Evolutionary conservation across 2,113 vertebrate species (phyloP), one percentile per base, ranked within the genome.

Genomic region (human (Homo sapiens)): DNA sequence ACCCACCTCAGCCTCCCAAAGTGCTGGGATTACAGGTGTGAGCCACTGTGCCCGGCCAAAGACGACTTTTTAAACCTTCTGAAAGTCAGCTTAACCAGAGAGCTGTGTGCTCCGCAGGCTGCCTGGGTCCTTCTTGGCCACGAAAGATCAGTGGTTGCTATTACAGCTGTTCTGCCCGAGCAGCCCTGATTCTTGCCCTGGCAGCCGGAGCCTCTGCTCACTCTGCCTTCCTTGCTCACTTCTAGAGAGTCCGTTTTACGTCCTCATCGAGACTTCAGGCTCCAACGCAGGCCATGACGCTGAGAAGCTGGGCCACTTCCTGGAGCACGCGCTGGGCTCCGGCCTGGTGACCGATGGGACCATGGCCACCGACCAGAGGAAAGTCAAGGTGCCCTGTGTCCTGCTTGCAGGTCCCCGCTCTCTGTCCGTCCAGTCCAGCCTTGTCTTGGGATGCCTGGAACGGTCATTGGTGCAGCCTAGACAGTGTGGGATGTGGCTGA

Each of bases 231-330:
- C 55, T 90, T 43, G 35, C 35, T 96, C 3, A 18, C 92, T 97
- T 98, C 89, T 98, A 99, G 99, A 98, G 55, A 99, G 99, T 75
- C 99, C 99, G 0, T 99, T 99, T 97, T 99, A 99, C 93, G 98
- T 99, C 52, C 97, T 99, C 81, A 99, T 99, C 35, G 99, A 99
- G 99, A 99, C 99, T 0, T 99, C 99, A 0, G 99, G 99, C 48
- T 99, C 99, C 12, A 98, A 98, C 57, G 89, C 98, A 0, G 93
- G 70, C 10, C 99, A 99, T 0, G 99, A 99, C 17, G 98, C 99
- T 4, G 99, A 99, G 97, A 99, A 99, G 97, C 98, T 99, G 59
- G 99, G 98, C 97, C 96, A 59, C 88, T 99, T 99, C 97, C 97
- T 99, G 40, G 99, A 99, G 30, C 97, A 98, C 35, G 99, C 98